Evolutionary conservation across 2,888 invertebrate genomes (phyloP).

Genomic region (Agrypnus murinus): DNA sequence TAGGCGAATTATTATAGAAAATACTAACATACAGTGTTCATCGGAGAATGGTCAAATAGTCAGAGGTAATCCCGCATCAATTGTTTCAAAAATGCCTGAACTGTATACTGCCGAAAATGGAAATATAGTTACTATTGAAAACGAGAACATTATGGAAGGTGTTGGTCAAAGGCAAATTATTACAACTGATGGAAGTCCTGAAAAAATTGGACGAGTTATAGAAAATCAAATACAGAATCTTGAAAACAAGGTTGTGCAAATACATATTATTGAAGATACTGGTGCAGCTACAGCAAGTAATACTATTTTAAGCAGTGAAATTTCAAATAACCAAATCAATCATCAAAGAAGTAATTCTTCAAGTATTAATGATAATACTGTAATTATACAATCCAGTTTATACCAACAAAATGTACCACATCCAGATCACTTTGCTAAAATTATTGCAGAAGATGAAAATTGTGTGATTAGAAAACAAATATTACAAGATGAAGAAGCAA

Average conservation of each 20-base stretch:
- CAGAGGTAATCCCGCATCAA: neutral
- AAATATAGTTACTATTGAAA: neutral
- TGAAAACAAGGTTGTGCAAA: slow-evolving; percentile 48
- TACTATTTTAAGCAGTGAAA: slow-evolving; percentile 5
- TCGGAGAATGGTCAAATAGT: neutral
- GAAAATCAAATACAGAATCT: slow-evolving; percentile 28
- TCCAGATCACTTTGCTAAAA: slow-evolving; percentile 1
- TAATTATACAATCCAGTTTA: slow-evolving; percentile 19
- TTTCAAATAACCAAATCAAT: neutral
- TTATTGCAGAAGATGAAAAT: neutral
- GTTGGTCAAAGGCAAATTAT: neutral
- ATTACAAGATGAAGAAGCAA: neutral
- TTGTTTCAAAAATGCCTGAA: slow-evolving; percentile 11
- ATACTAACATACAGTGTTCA: neutral
- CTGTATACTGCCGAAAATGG: neutral
- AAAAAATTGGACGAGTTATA: neutral
- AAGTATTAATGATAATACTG: slow-evolving; percentile 9
- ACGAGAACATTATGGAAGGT: neutral
- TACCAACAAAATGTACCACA: neutral
- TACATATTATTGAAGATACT: slow-evolving; percentile 45
- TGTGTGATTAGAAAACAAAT: slow-evolving; percentile 1
- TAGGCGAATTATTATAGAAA: slow-evolving; percentile 43
- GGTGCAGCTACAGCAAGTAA: neutral
- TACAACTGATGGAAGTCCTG: neutral
- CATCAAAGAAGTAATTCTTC: neutral